Base-by-base conservation (phyloP, 2,797 vertebrate genomes). In the Salarias fasciatus region DNA sequence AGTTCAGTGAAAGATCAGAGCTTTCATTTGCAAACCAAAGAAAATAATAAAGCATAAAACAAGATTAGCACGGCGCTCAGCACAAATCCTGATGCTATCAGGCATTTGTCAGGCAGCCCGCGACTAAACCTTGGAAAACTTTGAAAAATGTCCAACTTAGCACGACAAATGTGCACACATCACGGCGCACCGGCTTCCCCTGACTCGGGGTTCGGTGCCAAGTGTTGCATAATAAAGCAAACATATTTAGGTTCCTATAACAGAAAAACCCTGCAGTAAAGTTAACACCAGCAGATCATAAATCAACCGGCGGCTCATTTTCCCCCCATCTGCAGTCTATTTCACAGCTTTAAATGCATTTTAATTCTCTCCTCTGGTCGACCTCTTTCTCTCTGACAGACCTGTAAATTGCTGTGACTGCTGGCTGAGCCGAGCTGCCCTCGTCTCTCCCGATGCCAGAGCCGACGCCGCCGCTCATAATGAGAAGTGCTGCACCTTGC, bases 381-480 rank as follows among this genome's bases (percentile, higher is more conserved):
- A 83, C 84, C 86, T 80, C 75, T 72, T 72, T 72, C 82, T 75
- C 65, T 52, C 61, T 61, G 77, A 67, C 72, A 69, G 65, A 87
- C 74, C 80, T 78, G 75, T 73, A 85, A 88, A 86, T 72, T 75
- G 79, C 72, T 75, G 67, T 59, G 84, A 74, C 77, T 86, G 72
- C 77, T 45, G 76, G 74, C 64, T 78, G 72, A 76, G 75, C 69
- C 69, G 37, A 44, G 73, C 72, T 80, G 69, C 68, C 74, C 73
- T 78, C 77, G 71, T 59, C 71, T 59, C 47, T 69, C 51, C 62
- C 18, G 18, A 57, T 64, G 72, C 78, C 81, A 72, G 71, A 81
- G 63, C 78, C 73, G 65, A 76, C 80, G 69, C 60, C n/a, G 38
- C 72, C 50, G 77, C 75, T 86, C 71, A 85, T 88, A 82, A 86